Evolutionary conservation across 1,140 invertebrate genomes (phyloP).

Genomic region (Zaprionus lachaisei): DNA sequence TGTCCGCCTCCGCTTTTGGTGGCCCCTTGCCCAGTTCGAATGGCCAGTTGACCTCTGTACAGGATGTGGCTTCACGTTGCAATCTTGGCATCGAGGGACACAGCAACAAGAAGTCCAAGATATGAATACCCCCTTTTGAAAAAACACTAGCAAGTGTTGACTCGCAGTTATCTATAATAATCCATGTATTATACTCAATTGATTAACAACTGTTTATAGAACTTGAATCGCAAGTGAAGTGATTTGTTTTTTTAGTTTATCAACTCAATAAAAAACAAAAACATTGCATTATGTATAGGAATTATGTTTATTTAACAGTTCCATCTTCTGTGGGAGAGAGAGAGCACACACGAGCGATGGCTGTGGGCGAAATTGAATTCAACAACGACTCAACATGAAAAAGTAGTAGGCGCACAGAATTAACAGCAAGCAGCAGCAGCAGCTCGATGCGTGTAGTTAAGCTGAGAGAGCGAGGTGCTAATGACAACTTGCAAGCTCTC

Average conservation of each 20-base stretch:
- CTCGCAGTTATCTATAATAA: conserved; percentile 14
- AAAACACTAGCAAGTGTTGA: conserved; percentile 24
- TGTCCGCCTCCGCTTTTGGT: conserved; percentile 58
- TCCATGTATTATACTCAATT: conserved; percentile 36
- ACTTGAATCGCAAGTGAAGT: conserved; percentile 45
- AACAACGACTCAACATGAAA: not conserved
- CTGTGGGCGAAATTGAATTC: not conserved
- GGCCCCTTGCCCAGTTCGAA: conserved; percentile 53
- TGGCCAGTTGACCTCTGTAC: conserved; percentile 45
- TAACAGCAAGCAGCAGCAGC: not conserved
- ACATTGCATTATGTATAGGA: not conserved
- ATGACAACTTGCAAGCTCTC: not conserved
- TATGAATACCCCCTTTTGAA: conserved; percentile 35
- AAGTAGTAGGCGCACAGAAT: not conserved
- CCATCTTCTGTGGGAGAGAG: no score
- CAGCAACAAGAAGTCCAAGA: conserved; percentile 78
- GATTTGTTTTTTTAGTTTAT: conserved; percentile 45
- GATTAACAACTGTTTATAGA: conserved; percentile 17
- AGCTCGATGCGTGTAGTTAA: not conserved
- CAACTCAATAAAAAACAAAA: conserved; percentile 29
- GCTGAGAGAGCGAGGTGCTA: not conserved
- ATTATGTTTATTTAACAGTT: no score
- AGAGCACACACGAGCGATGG: no score
- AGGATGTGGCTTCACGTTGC: conserved; percentile 75
- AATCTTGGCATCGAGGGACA: conserved; percentile 82